Percentiles rank a stretch among this genome's conserved stretches.
Evolutionary conservation across 1,140 invertebrate species (phyloP).

Genomic region (Bombus waltoni): DNA sequence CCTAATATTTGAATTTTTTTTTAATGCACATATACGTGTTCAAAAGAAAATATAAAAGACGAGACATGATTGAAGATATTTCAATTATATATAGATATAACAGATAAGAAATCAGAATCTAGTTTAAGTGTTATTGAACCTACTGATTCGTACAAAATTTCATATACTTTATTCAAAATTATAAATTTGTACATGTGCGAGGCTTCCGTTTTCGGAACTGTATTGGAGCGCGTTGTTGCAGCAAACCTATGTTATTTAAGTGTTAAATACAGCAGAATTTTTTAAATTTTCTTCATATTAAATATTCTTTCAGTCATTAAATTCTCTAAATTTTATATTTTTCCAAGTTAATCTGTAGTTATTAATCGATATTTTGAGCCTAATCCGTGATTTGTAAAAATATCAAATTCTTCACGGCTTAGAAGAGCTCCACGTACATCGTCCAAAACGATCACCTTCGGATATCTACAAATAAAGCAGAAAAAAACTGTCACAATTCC

Average conservation of each 20-base stretch:
- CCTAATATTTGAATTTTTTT: background rate
- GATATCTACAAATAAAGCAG: constrained; percentile 63
- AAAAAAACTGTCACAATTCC: constrained; percentile 9
- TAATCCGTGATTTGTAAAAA: constrained; percentile 79
- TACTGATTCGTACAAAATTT: constrained; percentile 38
- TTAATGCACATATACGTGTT: background rate
- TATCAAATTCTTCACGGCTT: constrained; percentile 77
- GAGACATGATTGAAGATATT: background rate
- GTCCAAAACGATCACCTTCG: constrained; percentile 64
- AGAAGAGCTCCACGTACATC: constrained; percentile 75
- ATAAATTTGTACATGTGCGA: constrained; percentile 45
- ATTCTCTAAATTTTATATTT: background rate
- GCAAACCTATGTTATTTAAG: background rate
- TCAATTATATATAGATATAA: background rate
- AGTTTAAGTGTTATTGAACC: background rate
- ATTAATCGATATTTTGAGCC: constrained; percentile 63
- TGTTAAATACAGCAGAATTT: background rate
- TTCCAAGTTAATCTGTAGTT: constrained; percentile 9
- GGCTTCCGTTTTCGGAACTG: constrained; percentile 4
- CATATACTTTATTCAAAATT: constrained; percentile 36
- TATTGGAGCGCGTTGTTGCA: constrained; percentile 21
- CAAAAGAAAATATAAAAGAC: background rate
- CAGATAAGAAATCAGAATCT: background rate
- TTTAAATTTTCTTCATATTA: background rate
- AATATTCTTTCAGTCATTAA: background rate